phyloP scores from a whole-genome alignment of 2,113 vertebrate species.

The Prionailurus bengalensis region DNA sequence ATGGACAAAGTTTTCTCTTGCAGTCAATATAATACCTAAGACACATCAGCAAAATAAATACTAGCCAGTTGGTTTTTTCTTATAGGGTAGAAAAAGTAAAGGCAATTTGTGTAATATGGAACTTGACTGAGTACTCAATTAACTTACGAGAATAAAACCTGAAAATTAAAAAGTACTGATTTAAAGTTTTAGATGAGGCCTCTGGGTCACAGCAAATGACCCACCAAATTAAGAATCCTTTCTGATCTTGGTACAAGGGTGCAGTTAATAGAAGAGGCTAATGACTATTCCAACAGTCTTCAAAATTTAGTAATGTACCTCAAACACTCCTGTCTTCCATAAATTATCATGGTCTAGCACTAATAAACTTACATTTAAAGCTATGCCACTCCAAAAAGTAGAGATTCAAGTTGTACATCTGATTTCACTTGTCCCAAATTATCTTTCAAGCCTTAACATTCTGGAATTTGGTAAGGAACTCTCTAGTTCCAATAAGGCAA shows the following conservation, averaged over 20 bases:
- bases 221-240: constrained; percentile 10
- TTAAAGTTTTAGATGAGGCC: constrained; percentile 22
- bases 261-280: neutral
- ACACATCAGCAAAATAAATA: neutral
- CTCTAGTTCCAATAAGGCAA: neutral
- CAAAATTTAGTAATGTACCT: neutral
- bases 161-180: constrained; percentile 17
- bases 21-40: neutral
- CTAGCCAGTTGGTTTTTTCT: neutral
- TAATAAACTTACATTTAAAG: constrained; percentile 8
- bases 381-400: neutral
- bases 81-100: constrained; percentile 31
- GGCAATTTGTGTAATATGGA: neutral
- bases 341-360: neutral
- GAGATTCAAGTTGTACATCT: neutral
- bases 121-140: constrained; percentile 45
- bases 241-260: neutral
- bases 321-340: neutral
- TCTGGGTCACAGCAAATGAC: neutral
- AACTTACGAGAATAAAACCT: constrained; percentile 35
- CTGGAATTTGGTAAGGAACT: neutral
- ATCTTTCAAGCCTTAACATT: neutral
- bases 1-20: constrained; percentile 15
- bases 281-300: neutral
- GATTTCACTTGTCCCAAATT: neutral